Conservation (phyloP, 1,140 invertebrate species). For the Drosophila micromelanica region DNA sequence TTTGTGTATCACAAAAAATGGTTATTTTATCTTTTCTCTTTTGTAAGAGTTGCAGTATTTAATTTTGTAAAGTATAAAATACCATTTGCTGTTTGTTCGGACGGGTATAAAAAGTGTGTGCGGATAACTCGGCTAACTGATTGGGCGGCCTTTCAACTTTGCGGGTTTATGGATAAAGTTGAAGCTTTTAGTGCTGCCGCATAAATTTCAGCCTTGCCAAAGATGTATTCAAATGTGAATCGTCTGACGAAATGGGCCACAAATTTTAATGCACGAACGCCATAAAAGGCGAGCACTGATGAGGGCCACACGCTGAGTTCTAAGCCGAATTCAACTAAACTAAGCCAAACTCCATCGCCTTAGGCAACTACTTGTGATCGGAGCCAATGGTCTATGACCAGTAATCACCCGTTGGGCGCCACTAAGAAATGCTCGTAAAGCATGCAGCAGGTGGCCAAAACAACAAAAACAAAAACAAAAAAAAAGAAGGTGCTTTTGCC, state of each 20-base stretch:
- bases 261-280: slow-evolving; percentile 26
- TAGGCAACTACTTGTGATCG: slow-evolving; percentile 28
- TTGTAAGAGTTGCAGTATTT: too few relatives aligned
- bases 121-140: slow-evolving; percentile 32
- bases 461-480: too few relatives aligned
- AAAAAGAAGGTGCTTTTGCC: slow-evolving; percentile 23
- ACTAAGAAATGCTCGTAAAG: slow-evolving; percentile 30
- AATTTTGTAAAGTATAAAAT: not conserved
- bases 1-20: too few relatives aligned
- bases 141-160: slow-evolving; percentile 33
- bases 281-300: slow-evolving; percentile 41
- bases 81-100: not conserved
- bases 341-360: slow-evolving; percentile 10
- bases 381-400: slow-evolving; percentile 16
- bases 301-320: slow-evolving; percentile 39
- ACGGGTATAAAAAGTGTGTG: slow-evolving; percentile 8
- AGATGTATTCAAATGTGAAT: slow-evolving; percentile 52
- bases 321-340: slow-evolving; percentile 22
- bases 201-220: slow-evolving; percentile 41
- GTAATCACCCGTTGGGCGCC: slow-evolving; percentile 11
- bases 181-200: slow-evolving; percentile 23
- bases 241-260: slow-evolving; percentile 10
- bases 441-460: slow-evolving; percentile 71
- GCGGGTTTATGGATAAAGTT: slow-evolving; percentile 70
- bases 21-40: too few relatives aligned